phyloP scores from a whole-genome alignment of 1,140 invertebrate genomes.

The Drosophila persimilis region DNA sequence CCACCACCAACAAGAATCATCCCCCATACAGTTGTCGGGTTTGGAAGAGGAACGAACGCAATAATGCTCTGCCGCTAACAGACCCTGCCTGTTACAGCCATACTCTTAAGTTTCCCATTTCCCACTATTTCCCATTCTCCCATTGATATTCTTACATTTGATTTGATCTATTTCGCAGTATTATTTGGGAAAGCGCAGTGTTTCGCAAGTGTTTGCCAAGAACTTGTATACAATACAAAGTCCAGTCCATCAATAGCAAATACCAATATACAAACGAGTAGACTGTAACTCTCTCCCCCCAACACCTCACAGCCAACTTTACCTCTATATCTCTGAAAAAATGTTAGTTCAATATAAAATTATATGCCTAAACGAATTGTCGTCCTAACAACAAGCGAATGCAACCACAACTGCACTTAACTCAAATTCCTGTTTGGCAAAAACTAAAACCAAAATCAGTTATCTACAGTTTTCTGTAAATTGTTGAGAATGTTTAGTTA shows the following conservation, averaged over 20 bases:
- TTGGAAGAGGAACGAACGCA: constrained; percentile 36
- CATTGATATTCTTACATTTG: constrained; percentile 57
- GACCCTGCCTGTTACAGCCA: not conserved
- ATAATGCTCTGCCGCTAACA: constrained; percentile 39
- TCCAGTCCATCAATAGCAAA: constrained; percentile 56
- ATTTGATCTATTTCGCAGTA: constrained; percentile 79
- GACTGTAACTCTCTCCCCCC: constrained; percentile 61
- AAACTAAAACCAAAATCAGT: constrained; percentile 26
- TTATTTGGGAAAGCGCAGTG: constrained; percentile 76
- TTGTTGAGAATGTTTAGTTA: constrained; percentile 26
- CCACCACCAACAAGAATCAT: constrained; percentile 13
- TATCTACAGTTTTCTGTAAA: not conserved
- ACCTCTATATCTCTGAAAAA: constrained; percentile 26
- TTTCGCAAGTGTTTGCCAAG: constrained; percentile 78
- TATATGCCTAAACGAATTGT: constrained; percentile 17
- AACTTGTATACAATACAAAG: constrained; percentile 64
- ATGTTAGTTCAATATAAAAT: constrained; percentile 62
- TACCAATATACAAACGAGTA: constrained; percentile 50
- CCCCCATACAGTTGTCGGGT: constrained; percentile 28
- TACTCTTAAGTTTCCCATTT: constrained; percentile 38
- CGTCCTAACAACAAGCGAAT: constrained; percentile 18
- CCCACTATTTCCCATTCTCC: constrained; percentile 37
- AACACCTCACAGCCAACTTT: constrained; percentile 39
- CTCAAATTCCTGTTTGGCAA: constrained; percentile 22
- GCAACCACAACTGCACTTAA: no score